Base-by-base conservation (phyloP, 2,888 invertebrate genomes). In the Hermaeophaga mercurialis region DNA sequence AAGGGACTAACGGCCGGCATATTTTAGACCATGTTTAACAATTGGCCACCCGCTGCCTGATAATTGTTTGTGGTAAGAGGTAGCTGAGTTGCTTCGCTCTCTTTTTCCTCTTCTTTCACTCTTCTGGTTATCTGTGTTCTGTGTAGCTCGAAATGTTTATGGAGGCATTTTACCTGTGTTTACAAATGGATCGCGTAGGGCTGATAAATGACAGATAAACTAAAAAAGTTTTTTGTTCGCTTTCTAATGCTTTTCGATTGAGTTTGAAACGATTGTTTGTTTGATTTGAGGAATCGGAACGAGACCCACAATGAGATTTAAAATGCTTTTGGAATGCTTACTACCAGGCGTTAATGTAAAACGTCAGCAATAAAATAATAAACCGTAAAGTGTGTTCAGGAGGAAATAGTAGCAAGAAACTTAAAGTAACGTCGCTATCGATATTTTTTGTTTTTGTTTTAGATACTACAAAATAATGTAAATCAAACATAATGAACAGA, bases 141-240 rank as follows among this genome's bases (percentile, higher is more conserved):
- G 49, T 43, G 53, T 61, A 48, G 45, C 50, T 50, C 24, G 55
- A 58, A 58, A 64, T 67, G 63, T 66, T 66, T 66, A 63, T 63
- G 62, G 62, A 36, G 44, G 61, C 59, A 61, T 62, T n/a, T 67
- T 66, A 67, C 67, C 67, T 63, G 65, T 63, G 65, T 65, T 66
- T 65, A 67, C 65, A 65, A 65, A 66, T 66, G 65, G 63, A 62
- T 61, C 59, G 43, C 19, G 19, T 36, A 34, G 31, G 53, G 54
- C 46, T 39, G 55, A 58, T 61, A 58, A 58, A 61, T 57, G 57
- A 55, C 54, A 53, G 59, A 62, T 62, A 58, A 56, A 55, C 57
- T 50, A 49, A 57, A 53, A 6, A 56, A 55, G 54, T 54, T 56
- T 56, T 54, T 54, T 47, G 24, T 34, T 50, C 18, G 18, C 34